Evolutionary conservation across 2,888 invertebrate genomes (phyloP), one percentile per base, ranked within the genome.

Genomic region (Torymus auratus): DNA sequence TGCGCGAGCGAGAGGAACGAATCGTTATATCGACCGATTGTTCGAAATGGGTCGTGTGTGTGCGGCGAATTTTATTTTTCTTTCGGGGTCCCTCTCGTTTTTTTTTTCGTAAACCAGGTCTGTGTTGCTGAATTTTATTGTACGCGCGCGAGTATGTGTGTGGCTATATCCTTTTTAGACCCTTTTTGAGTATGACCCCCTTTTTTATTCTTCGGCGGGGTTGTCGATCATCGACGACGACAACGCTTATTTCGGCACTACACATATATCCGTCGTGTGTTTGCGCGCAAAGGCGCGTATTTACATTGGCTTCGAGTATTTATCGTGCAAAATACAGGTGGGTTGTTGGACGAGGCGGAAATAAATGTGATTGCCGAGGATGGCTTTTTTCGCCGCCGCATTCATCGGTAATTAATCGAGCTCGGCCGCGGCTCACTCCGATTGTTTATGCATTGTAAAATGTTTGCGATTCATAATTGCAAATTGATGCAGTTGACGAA

Each of bases 1-100:
- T 2, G 41, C 56, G 56, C 13, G 28, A 50, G 68, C 53, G 60
- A 61, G 20, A 60, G 23, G 56, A 62, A 70, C 62, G 55, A 77
- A 70, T 77, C 64, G 62, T 70, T 64, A 64, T 77, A 77, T 77
- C 77, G 77, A 77, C 77, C 70, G 70, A 77, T 77, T 64, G 77
- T 70, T 64, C 77, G 70, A 77, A 77, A 77, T 70, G 70, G 77
- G 77, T 77, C 77, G 77, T 77, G 71, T 77, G 71, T 77, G 71
- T 71, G 61, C 64, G 62, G 68, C 55, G 69, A 76, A 76, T 76
- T 76, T 76, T 76, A 76, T 76, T 76, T 76, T 76, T 69, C 69
- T 69, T 76, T 76, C 76, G 67, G 75, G 60, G 58, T 75, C 74
- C 58, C 23, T 70, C 28, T 41, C 28, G 1, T 23, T 56, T 28